Percentiles rank a stretch among this genome's conserved stretches.
These are phyloP conservation scores for Monopterus albus DNA, from an alignment of 2,113 vertebrate species.

Conservation along the genomic window DNA sequence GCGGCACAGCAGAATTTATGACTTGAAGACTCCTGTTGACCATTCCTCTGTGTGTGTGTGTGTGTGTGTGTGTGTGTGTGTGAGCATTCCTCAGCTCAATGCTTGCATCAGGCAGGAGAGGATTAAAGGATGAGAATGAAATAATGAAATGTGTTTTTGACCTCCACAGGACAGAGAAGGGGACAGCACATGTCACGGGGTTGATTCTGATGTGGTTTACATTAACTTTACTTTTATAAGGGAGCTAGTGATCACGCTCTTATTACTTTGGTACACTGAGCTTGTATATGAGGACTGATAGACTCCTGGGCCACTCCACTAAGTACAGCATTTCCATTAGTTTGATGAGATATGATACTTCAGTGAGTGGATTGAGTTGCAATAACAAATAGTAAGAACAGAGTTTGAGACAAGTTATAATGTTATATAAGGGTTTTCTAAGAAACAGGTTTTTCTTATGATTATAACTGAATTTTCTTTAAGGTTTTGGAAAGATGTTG, in stretches of 20 bases:
- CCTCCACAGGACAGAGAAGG: slow-evolving; percentile 61
- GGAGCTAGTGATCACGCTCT: slow-evolving; percentile 46
- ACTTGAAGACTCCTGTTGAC: slow-evolving; percentile 49
- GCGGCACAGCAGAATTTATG: slow-evolving; percentile 43
- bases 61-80: slow-evolving; percentile 11
- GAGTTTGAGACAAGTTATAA: neutral
- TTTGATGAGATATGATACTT: slow-evolving; percentile 48
- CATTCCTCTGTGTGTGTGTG: slow-evolving; percentile 35
- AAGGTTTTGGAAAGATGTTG: neutral
- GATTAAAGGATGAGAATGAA: slow-evolving; percentile 77
- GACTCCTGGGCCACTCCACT: slow-evolving; percentile 33
- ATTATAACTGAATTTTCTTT: too few species aligned
- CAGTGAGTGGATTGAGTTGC: slow-evolving; percentile 8
- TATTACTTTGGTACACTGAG: slow-evolving; percentile 41
- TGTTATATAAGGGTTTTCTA: too few species aligned
- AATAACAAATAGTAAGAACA: slow-evolving; percentile 16
- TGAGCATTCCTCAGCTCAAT: slow-evolving; percentile 12
- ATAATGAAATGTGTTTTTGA: slow-evolving; percentile 76
- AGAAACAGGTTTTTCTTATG: too few species aligned
- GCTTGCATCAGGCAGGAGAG: slow-evolving; percentile 56
- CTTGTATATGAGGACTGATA: slow-evolving; percentile 25
- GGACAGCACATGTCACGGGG: slow-evolving; percentile 23
- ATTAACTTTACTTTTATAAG: slow-evolving; percentile 57
- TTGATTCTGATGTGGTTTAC: slow-evolving; percentile 50
- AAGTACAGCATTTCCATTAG: slow-evolving; percentile 57